Base-by-base conservation (phyloP, 2,113 vertebrate species). In the Solea senegalensis region DNA sequence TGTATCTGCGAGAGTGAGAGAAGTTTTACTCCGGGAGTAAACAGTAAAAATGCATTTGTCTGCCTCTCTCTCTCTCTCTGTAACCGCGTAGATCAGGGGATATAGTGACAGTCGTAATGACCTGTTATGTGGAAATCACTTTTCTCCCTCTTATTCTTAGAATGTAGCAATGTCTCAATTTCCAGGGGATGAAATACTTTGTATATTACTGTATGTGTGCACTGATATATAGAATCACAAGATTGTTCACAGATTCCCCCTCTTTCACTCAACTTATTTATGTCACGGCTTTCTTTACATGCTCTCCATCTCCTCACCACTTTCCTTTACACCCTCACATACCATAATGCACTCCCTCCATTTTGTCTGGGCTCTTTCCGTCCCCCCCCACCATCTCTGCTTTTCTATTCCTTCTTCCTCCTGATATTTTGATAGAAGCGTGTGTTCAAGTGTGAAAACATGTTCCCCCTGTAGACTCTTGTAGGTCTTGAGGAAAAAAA, bases 371-470 rank as follows among this genome's bases (percentile, higher is more conserved):
- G 43, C 64, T 74, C 59, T 65, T 16, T 76, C 52, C 9, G 6
- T n/a, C 66, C 76, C 66, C 62, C 50, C 21, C 21, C 54, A 26
- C 58, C 52, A 63, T 53, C 60, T 64, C 43, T 72, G 67, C 53
- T 43, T 60, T 53, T 61, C 56, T 34, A 10, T 58, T 66, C 62
- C 62, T 53, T 74, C 69, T 76, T 75, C 78, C 70, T 68, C 85
- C 64, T 71, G 77, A 84, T 86, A 78, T 90, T 87, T 80, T 86
- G 73, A 83, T 86, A 80, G 85, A 87, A 86, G 78, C 81, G 87
- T 87, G 84, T 86, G 75, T 85, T 91, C 83, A 88, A 83, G 87
- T 91, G 90, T 91, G 86, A 89, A 90, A 83, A 83, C 68, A 43
- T 27, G 34, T 76, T 61, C 55, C 60, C 65, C 59, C 55, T 64